phyloP scores from a whole-genome alignment of 2,888 invertebrate species.

The Malthinus flaveolus region DNA sequence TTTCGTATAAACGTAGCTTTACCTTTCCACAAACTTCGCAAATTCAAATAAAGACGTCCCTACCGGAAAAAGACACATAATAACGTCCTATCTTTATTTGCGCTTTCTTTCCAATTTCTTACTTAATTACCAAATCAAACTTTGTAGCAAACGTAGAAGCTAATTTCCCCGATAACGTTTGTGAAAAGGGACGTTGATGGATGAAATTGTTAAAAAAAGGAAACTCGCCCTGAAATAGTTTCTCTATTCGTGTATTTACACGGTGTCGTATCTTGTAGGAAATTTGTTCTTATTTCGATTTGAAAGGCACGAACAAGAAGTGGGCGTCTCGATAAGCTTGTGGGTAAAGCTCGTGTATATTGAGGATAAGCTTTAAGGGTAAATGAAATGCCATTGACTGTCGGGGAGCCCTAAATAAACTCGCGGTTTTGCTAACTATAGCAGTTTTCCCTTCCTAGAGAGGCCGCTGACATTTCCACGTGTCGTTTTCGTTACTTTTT shows the following conservation, averaged over 20 bases:
- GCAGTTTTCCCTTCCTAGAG: not conserved
- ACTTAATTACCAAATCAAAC: too few relatives aligned
- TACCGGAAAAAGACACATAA: too few relatives aligned
- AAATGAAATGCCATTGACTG: conserved; percentile 24
- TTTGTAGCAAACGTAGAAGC: too few relatives aligned
- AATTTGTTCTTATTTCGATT: conserved; percentile 3
- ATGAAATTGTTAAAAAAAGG: not conserved
- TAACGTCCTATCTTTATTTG: too few relatives aligned
- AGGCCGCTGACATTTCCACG: conserved; percentile 21
- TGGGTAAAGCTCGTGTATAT: conserved; percentile 15
- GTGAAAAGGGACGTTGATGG: too few relatives aligned
- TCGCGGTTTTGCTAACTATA: conserved; percentile 16
- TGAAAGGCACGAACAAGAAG: conserved; percentile 1
- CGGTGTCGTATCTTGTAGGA: conserved; percentile 3
- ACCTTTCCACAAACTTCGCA: too few relatives aligned
- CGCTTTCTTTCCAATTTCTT: too few relatives aligned
- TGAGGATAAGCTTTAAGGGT: conserved; percentile 10
- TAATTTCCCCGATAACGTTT: too few relatives aligned
- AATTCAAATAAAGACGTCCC: too few relatives aligned
- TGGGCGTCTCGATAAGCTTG: conserved; percentile 13
- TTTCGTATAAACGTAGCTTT: too few relatives aligned
- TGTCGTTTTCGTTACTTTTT: conserved; percentile 6
- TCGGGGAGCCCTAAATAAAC: conserved; percentile 20
- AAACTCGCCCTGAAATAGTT: not conserved
- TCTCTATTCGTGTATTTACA: conserved; percentile 1